Percentiles rank a stretch among this genome's conserved stretches.
Evolutionary conservation across 2,797 vertebrate species (phyloP).

Genomic region (Chloroceryle amazona): DNA sequence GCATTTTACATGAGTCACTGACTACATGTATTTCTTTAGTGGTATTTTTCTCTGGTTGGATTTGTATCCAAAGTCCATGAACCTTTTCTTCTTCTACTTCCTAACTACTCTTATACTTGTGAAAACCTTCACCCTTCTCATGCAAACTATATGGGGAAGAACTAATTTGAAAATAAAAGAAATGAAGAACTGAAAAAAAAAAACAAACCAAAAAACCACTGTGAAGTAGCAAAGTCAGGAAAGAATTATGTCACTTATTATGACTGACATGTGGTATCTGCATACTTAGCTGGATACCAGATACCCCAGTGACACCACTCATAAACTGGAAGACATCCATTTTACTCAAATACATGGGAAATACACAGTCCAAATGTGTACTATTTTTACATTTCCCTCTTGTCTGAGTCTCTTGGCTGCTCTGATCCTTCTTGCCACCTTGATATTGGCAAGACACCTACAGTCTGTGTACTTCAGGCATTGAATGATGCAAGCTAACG

Average conservation of each 20-base stretch:
- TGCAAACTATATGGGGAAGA: background rate
- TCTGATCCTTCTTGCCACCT: background rate
- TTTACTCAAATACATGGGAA: background rate
- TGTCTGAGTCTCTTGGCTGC: background rate
- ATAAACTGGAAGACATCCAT: background rate
- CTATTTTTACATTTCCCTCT: background rate
- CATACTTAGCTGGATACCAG: background rate
- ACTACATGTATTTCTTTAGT: background rate
- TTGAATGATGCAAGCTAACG: accelerated
- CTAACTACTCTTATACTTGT: no score
- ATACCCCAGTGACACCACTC: background rate
- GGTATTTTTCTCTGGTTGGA: background rate
- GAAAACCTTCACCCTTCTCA: background rate
- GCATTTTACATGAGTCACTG: conserved; percentile 16
- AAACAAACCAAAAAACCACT: background rate
- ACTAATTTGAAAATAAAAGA: background rate
- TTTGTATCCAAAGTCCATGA: background rate
- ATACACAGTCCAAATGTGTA: background rate
- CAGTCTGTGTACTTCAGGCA: background rate
- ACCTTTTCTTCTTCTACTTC: background rate
- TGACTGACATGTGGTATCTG: background rate
- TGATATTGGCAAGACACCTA: background rate
- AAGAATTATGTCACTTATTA: background rate
- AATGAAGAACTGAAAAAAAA: background rate
- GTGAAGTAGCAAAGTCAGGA: background rate